Evolutionary conservation across 2,888 invertebrate species (phyloP).

Genomic region (Nowickia ferox): DNA sequence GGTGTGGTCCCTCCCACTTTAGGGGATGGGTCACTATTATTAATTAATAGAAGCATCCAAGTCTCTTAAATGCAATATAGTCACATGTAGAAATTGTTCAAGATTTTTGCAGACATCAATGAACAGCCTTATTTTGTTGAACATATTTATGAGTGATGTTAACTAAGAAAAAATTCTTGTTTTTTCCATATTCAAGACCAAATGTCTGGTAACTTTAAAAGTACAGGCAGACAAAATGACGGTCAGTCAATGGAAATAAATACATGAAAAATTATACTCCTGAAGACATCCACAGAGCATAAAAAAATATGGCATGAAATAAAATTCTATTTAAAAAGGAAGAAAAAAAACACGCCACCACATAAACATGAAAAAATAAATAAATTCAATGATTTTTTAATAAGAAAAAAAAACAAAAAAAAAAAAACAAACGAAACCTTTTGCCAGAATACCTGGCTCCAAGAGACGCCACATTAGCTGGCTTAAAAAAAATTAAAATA

Average conservation of each 20-base stretch:
- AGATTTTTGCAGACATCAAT: too few species aligned
- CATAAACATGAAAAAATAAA: slow-evolving; percentile 16
- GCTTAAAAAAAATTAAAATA: slow-evolving; percentile 14
- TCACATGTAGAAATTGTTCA: too few species aligned
- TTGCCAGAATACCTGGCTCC: slow-evolving; percentile 59
- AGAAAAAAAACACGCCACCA: slow-evolving; percentile 22
- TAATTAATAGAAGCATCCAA: too few species aligned
- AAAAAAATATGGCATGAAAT: slow-evolving; percentile 53
- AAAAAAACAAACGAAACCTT: not conserved
- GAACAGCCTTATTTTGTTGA: too few species aligned
- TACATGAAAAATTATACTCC: slow-evolving; percentile 12
- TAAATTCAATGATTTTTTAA: slow-evolving; percentile 14
- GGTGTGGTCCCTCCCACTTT: too few species aligned
- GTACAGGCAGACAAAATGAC: slow-evolving; percentile 74
- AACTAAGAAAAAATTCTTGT: too few species aligned
- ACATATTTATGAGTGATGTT: too few species aligned
- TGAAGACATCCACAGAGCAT: slow-evolving; percentile 12
- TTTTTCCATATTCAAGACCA: slow-evolving; percentile 73
- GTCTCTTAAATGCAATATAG: too few species aligned
- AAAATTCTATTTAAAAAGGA: slow-evolving; percentile 30
- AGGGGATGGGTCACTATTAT: too few species aligned
- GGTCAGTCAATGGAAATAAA: slow-evolving; percentile 68
- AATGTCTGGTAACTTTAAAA: slow-evolving; percentile 79
- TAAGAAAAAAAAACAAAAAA: not conserved
- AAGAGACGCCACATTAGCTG: slow-evolving; percentile 63